Evolutionary conservation across 1,140 invertebrate genomes (phyloP), one percentile per base, ranked within the genome.

Genomic region (Zaprionus tsacasi): DNA sequence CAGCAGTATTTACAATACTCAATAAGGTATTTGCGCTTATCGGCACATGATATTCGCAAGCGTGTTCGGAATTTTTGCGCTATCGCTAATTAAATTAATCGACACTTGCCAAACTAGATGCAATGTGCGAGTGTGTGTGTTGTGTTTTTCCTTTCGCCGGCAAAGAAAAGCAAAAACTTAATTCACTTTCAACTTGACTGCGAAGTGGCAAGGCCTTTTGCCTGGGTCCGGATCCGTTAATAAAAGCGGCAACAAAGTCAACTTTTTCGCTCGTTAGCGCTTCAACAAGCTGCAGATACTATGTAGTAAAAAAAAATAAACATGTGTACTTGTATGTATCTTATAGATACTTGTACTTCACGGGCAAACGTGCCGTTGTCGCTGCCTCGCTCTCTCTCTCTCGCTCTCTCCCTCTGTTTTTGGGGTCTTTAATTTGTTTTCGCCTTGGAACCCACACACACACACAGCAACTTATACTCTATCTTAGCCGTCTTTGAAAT

Each of bases 111-210:
- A 54, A 67, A 36, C 45, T 68, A 48, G 70, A 45, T 66, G 40
- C 35, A 50, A 48, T 30, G 21, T 35, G 11, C 33, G 38, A 56
- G 55, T 58, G 57, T 61, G 40, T 30, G 27, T 15, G 69, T 59
- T 57, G 35, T 73, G 70, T 74, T 76, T 57, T 52, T 69, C 60
- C 67, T 78, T 77, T 78, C 77, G 69, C 64, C 60, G 52, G 17
- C 56, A 72, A 77, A 79, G 66, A 83, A 79, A 83, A 79, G 57
- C 63, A 70, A 79, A 83, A 83, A 80, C 70, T 83, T 77, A 83
- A 83, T 83, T 83, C 81, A 83, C 81, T 83, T 83, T 83, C 81
- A 83, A 78, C 81, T 82, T 71, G 72, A 76, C 67, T 70, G 63
- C 67, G 64, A 71, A 71, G 68, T 68, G 63, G 69, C 77, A 76